phyloP scores from a whole-genome alignment of 2,797 vertebrate species.

The Uromys caudimaculatus region DNA sequence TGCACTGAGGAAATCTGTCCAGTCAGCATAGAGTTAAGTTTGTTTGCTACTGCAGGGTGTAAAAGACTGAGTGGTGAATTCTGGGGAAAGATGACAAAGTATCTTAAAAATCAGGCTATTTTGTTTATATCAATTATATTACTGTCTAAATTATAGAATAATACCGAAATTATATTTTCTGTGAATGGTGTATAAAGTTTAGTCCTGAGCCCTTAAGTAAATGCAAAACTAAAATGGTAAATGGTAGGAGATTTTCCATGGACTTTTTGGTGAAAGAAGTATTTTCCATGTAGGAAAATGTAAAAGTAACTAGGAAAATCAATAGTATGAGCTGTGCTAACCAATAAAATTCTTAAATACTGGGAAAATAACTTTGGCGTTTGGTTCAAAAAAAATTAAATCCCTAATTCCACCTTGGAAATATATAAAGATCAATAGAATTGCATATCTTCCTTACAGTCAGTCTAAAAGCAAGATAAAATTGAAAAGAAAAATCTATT shows the following conservation, averaged over 20 bases:
- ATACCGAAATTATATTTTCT: neutral
- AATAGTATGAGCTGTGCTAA: neutral
- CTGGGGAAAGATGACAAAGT: neutral
- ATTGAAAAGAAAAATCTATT: neutral
- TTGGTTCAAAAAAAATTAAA: neutral
- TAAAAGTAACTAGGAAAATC: neutral
- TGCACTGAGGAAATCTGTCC: neutral
- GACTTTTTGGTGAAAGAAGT: neutral
- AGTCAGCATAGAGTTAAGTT: neutral
- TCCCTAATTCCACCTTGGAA: neutral
- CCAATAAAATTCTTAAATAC: neutral
- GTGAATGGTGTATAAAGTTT: neutral
- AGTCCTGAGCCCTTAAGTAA: neutral
- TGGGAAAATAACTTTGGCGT: neutral
- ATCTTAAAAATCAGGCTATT: neutral
- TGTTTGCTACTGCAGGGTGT: neutral
- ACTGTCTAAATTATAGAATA: neutral
- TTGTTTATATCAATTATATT: neutral
- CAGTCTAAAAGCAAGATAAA: neutral
- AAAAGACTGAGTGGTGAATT: neutral
- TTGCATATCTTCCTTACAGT: neutral
- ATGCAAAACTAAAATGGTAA: neutral
- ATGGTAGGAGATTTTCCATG: neutral
- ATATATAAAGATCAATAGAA: neutral
- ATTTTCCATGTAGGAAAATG: neutral